A percentile compares a stretch with the other conserved stretches of the same genome.
These are phyloP conservation scores for Drosophila parthenogenetica DNA, from an alignment of 2,888 invertebrate species.

Conservation along the genomic window DNA sequence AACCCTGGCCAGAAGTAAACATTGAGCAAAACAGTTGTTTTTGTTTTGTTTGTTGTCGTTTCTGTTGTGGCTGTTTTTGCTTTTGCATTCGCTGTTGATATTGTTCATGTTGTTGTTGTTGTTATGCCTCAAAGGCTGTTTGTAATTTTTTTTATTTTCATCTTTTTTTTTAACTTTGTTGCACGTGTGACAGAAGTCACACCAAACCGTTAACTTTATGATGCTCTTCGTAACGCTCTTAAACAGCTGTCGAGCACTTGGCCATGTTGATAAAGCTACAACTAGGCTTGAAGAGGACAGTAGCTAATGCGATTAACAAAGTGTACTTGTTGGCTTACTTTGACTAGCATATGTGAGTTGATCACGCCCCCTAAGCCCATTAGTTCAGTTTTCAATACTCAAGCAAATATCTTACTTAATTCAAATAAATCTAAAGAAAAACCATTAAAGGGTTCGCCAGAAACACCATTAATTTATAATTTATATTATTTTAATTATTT, in stretches of 20 bases:
- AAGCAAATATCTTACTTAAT: too few species aligned
- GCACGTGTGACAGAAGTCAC: constrained; percentile 37
- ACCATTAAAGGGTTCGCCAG: too few species aligned
- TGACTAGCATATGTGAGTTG: too few species aligned
- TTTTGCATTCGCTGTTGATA: too few species aligned
- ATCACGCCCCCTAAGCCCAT: too few species aligned
- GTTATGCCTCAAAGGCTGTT: constrained; percentile 23
- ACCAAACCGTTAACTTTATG: constrained; percentile 15
- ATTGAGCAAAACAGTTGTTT: constrained; percentile 30
- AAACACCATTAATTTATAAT: too few species aligned
- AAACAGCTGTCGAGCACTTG: neutral
- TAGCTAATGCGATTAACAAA: neutral
- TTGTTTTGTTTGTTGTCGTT: constrained; percentile 9
- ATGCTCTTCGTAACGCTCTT: constrained; percentile 21
- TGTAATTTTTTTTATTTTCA: constrained; percentile 5
- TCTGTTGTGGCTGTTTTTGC: too few species aligned
- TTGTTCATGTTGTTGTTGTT: constrained; percentile 1
- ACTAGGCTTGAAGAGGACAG: neutral
- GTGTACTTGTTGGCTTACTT: too few species aligned
- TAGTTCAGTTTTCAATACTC: too few species aligned
- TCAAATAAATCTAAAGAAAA: too few species aligned
- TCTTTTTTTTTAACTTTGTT: constrained; percentile 7
- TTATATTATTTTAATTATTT: too few species aligned
- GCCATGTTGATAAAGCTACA: neutral
- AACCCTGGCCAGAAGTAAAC: constrained; percentile 34